Conservation (phyloP, 2,797 vertebrate species). For the Scolopax rusticola region DNA sequence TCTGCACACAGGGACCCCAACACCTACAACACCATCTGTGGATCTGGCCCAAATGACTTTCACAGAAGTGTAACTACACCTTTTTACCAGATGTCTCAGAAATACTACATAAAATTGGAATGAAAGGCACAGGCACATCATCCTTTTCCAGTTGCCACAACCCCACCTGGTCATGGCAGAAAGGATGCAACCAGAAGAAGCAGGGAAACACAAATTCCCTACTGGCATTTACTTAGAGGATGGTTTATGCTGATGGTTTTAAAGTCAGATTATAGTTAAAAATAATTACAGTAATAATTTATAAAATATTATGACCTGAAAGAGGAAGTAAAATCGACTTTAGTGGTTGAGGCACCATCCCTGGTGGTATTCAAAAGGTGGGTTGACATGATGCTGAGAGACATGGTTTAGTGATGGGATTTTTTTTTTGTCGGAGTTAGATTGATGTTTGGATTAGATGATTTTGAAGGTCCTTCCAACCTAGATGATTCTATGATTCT, state of each 20-base stretch:
- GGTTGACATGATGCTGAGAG: too few species aligned
- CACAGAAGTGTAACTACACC: background rate
- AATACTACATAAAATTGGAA: background rate
- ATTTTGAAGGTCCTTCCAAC: too few species aligned
- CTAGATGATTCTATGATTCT: too few species aligned
- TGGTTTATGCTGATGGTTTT: background rate
- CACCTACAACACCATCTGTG: rapidly evolving
- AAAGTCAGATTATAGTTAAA: background rate
- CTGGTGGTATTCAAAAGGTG: too few species aligned
- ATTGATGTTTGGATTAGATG: too few species aligned
- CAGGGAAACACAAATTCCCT: background rate
- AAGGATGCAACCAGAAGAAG: background rate
- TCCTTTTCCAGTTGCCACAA: background rate
- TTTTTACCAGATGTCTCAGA: background rate
- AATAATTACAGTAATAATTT: background rate
- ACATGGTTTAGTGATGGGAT: too few species aligned
- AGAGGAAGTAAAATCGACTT: background rate
- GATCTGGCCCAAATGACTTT: background rate
- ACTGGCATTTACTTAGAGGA: background rate
- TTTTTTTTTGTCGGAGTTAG: too few species aligned
- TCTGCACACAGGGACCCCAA: background rate
- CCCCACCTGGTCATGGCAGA: background rate
- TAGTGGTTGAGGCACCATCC: too few species aligned
- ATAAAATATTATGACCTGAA: background rate
- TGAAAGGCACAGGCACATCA: rapidly evolving